A percentile compares a stretch with the other conserved stretches of the same genome.
Conservation (phyloP, 2,113 vertebrate genomes). For the rat (Rattus norvegicus) region GRCr8 NC_086033.1:105661001-105661500, state of each 20-base stretch:
- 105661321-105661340: conserved; percentile 34
- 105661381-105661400: conserved; percentile 65
- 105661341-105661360: conserved; percentile 8
- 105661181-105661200: neutral
- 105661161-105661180: neutral
- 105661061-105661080: neutral
- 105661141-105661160: neutral
- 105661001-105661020: conserved; percentile 32
- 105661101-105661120: neutral
- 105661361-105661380: conserved; percentile 46
- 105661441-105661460: neutral
- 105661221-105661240: conserved; percentile 51
- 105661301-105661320: neutral
- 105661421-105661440: conserved; percentile 38
- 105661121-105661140: neutral
- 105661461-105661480: too few relatives aligned
- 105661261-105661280: conserved; percentile 21
- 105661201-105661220: conserved; percentile 33
- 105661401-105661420: conserved; percentile 13
- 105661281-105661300: neutral
- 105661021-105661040: neutral
- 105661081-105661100: neutral
- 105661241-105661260: neutral
- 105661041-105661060: neutral
- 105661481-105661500: too few relatives aligned